Base-by-base conservation (phyloP, 2,797 vertebrate genomes). In the Hafferia zeledoni region DNA sequence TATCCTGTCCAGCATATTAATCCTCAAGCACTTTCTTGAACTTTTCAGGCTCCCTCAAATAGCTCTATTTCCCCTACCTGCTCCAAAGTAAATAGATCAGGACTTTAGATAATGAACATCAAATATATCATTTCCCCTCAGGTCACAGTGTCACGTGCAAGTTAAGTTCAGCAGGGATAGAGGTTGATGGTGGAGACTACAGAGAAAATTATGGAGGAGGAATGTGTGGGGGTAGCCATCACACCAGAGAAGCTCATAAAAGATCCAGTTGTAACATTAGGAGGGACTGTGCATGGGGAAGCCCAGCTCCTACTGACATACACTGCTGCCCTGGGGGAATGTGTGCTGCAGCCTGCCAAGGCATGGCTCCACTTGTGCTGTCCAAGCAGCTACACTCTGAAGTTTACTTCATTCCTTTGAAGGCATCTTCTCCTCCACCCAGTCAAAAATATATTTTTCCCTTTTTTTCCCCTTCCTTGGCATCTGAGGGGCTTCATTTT, bases 61-160 rank as follows among this genome's bases (percentile, higher is more conserved):
- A 59, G 11, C 39, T 83, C 30, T 89, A 47, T 71, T 81, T 71
- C 79, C 53, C 68, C 12, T 31, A 83, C 9, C 8, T 85, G 52
- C 39, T 87, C 87, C 82, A 89, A 89, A 74, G 61, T 63, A 92
- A 94, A 96, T 83, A 95, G 91, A 93, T 63, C 65, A 92, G 30
- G 44, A 57, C 50, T 89, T 87, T 22, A 89, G 81, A 91, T 78
- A 89, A 44, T 15, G 31, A 65, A 55, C 25, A 86, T 89, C 55
- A 30, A 69, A 83, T 80, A 53, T 52, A 70, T 87, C 10, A 49
- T 87, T 77, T 75, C 43, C 56, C 60, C 52, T 91, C 59, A 72
- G 63, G 69, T 85, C 75, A 35, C 63, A 17, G 11, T 43, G 39
- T 69, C 52, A 84, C 4, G 11, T 50, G 46, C 30, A 74, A 75